Evolutionary conservation across 2,797 vertebrate genomes (phyloP).

Genomic region (Anniella stebbinsi): DNA sequence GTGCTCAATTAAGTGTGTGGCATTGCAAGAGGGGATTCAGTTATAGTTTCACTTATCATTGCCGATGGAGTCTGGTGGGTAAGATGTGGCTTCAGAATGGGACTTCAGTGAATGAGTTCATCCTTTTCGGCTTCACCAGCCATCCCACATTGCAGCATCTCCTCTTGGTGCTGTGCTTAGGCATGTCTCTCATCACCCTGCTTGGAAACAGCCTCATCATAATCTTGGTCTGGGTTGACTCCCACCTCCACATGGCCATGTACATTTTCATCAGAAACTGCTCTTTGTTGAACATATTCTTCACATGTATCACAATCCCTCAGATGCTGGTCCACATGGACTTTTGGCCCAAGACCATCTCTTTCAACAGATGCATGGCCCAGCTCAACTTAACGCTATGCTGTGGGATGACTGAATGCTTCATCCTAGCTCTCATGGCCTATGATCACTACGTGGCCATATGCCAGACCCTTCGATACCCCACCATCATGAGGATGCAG

Average conservation of each 20-base stretch:
- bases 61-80: not conserved
- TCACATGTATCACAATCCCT: not conserved
- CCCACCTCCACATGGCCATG: conserved; percentile 56
- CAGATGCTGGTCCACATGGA: conserved; percentile 18
- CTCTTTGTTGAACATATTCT: conserved; percentile 34
- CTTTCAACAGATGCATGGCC: conserved; percentile 7
- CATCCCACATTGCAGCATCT: conserved; percentile 34
- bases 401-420: conserved; percentile 1
- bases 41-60: not conserved
- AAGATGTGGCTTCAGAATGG: conserved; percentile 9
- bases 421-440: conserved; percentile 21
- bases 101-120: conserved; percentile 10
- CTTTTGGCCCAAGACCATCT: not conserved
- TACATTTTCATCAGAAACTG: conserved; percentile 30
- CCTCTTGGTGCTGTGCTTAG: conserved; percentile 47
- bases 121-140: conserved; percentile 59
- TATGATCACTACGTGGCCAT: conserved; percentile 14
- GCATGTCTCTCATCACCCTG: conserved; percentile 38
- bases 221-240: conserved; percentile 50
- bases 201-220: conserved; percentile 55
- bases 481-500: conserved; percentile 1
- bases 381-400: conserved; percentile 6
- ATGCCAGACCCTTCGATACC: conserved; percentile 19
- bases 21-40: not conserved
- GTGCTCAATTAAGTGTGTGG: not conserved